phyloP scores from a whole-genome alignment of 2,888 invertebrate genomes.

The Heteromyza rotundicornis region DNA sequence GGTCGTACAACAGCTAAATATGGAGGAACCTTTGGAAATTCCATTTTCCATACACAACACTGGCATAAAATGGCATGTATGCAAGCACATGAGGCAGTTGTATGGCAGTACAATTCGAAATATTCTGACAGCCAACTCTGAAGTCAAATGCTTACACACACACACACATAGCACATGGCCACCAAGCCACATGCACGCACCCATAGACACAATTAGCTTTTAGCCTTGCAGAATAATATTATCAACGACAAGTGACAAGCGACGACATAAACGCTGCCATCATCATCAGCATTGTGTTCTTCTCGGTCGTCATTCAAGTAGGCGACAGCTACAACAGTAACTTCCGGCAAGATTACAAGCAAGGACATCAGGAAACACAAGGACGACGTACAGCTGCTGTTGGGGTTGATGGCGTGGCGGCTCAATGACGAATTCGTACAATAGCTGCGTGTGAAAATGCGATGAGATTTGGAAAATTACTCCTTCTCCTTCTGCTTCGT shows the following conservation, averaged over 20 bases:
- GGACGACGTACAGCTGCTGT: not conserved
- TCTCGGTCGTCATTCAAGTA: not conserved
- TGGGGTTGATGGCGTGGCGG: not conserved
- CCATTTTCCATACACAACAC: too few species aligned
- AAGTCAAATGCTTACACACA: not conserved
- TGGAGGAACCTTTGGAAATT: too few species aligned
- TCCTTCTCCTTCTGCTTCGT: too few species aligned
- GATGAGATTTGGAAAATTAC: constrained; percentile 50
- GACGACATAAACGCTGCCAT: constrained; percentile 15
- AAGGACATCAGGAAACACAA: constrained; percentile 35
- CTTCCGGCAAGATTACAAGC: constrained; percentile 52
- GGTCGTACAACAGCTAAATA: too few species aligned
- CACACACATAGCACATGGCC: too few species aligned
- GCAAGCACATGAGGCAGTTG: too few species aligned
- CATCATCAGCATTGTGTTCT: not conserved
- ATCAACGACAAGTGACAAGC: constrained; percentile 45
- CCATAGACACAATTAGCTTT: constrained; percentile 54
- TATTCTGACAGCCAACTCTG: too few species aligned
- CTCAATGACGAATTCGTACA: not conserved
- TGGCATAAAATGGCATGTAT: too few species aligned
- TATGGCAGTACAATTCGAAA: too few species aligned
- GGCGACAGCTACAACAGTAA: not conserved
- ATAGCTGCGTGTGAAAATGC: constrained; percentile 46
- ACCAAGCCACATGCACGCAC: constrained; percentile 16
- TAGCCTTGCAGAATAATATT: constrained; percentile 51